Conservation (phyloP, 1,140 invertebrate species). For the Teleopsis dalmanni region DNA sequence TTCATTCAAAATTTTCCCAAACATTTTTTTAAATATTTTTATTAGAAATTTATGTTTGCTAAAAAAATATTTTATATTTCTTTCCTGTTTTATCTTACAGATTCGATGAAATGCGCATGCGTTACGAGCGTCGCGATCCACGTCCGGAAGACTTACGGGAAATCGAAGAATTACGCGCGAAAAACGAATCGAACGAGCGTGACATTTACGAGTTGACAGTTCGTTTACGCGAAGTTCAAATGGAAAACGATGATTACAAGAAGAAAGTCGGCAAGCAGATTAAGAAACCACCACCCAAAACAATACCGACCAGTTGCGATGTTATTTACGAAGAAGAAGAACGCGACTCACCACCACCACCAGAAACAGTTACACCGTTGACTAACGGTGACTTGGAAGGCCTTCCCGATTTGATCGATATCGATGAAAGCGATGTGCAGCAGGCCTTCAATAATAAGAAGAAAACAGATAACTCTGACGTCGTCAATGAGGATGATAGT, state of each 20-base stretch:
- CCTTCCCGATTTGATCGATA: too few relatives aligned
- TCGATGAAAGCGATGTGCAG: too few relatives aligned
- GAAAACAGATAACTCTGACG: conserved; percentile 5
- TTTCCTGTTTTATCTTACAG: conserved; percentile 22
- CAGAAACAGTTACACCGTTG: not conserved
- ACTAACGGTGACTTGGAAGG: not conserved
- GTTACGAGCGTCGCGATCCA: conserved; percentile 49
- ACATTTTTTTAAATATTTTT: too few relatives aligned
- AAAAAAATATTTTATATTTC: too few relatives aligned
- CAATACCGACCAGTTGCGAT: conserved; percentile 40
- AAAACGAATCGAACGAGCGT: conserved; percentile 51
- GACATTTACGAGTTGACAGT: conserved; percentile 50
- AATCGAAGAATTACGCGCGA: conserved; percentile 48
- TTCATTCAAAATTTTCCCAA: too few relatives aligned
- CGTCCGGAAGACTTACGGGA: conserved; percentile 48
- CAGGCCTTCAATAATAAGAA: too few relatives aligned
- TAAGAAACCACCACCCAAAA: conserved; percentile 38
- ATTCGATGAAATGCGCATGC: conserved; percentile 50
- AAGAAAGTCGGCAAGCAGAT: conserved; percentile 12
- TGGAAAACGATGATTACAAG: conserved; percentile 18
- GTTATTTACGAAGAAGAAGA: conserved; percentile 44
- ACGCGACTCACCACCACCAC: conserved; percentile 35
- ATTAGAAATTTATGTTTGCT: too few relatives aligned
- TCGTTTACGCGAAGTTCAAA: conserved; percentile 40
- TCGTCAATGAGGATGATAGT: conserved; percentile 30